Percentiles rank a stretch among this genome's conserved stretches.
phyloP scores from a whole-genome alignment of 2,113 vertebrate genomes.

The Phaethornis superciliosus region DNA sequence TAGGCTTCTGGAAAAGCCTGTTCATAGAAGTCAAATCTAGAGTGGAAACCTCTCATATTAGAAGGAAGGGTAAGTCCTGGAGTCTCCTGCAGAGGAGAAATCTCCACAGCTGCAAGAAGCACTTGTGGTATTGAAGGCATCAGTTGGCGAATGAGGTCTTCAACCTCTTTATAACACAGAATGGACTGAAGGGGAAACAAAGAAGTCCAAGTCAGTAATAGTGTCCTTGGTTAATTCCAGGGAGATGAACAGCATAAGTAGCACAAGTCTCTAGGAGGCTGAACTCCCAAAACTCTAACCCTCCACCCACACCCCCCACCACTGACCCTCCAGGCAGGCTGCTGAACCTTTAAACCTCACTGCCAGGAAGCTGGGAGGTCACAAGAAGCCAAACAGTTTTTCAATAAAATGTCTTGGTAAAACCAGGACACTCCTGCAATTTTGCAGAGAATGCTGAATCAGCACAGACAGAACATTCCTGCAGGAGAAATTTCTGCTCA shows the following conservation, averaged over 20 bases:
- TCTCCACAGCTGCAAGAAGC: not conserved
- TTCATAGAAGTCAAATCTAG: not conserved
- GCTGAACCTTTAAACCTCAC: not conserved
- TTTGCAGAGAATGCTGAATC: conserved; percentile 4
- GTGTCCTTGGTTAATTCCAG: not conserved
- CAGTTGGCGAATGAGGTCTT: accelerated
- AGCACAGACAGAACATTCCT: not conserved
- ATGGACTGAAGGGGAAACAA: not conserved
- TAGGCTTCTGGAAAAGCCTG: not conserved
- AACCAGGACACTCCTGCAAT: not conserved
- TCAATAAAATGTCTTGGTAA: not conserved
- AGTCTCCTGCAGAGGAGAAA: not conserved
- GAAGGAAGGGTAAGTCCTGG: not conserved
- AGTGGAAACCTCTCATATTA: not conserved
- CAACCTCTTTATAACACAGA: not conserved
- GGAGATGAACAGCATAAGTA: not conserved
- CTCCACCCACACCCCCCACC: not conserved
- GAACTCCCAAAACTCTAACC: not conserved
- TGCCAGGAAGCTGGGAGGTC: not conserved
- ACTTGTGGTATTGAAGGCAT: not conserved
- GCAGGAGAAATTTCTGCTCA: not conserved
- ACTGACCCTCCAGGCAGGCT: not conserved
- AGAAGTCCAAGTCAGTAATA: not conserved
- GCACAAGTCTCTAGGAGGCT: not conserved
- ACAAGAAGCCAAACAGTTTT: not conserved